Conservation (phyloP, 2,888 invertebrate genomes). For the Meiosimyza platycephala region DNA sequence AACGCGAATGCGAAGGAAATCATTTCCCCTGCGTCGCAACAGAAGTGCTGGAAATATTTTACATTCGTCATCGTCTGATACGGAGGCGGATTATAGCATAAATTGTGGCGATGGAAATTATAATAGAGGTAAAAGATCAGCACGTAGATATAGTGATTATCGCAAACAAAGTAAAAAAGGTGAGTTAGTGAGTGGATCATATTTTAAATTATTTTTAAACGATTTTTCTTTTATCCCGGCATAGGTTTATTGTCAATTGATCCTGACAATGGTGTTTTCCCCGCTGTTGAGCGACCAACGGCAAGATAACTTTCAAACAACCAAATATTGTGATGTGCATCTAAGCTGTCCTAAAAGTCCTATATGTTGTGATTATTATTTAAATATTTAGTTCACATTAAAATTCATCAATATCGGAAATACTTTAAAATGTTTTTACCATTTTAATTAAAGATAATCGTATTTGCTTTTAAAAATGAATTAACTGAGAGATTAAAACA, state of each 20-base stretch:
- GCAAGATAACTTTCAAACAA: slow-evolving; percentile 12
- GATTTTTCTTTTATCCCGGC: background rate
- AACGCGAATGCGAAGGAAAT: slow-evolving; percentile 39
- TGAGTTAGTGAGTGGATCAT: background rate
- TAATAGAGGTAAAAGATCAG: background rate
- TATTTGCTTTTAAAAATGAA: no score
- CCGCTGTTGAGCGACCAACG: slow-evolving; percentile 1
- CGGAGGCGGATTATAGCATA: slow-evolving; percentile 24
- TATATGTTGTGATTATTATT: slow-evolving; percentile 15
- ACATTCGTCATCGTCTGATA: slow-evolving; percentile 40
- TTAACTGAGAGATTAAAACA: no score
- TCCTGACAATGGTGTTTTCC: slow-evolving; percentile 5
- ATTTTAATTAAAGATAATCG: no score
- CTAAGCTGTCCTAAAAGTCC: no score
- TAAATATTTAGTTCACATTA: background rate
- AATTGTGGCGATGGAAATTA: background rate
- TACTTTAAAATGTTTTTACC: no score
- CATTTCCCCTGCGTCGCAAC: slow-evolving; percentile 44
- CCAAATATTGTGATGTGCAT: no score
- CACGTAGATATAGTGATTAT: slow-evolving; percentile 9
- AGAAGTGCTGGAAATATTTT: slow-evolving; percentile 49
- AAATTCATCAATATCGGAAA: background rate
- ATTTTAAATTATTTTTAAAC: background rate
- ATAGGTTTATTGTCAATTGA: slow-evolving; percentile 22
- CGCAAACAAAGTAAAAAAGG: slow-evolving; percentile 27